phyloP scores from a whole-genome alignment of 2,113 vertebrate species.

The Isichthys henryi region DNA sequence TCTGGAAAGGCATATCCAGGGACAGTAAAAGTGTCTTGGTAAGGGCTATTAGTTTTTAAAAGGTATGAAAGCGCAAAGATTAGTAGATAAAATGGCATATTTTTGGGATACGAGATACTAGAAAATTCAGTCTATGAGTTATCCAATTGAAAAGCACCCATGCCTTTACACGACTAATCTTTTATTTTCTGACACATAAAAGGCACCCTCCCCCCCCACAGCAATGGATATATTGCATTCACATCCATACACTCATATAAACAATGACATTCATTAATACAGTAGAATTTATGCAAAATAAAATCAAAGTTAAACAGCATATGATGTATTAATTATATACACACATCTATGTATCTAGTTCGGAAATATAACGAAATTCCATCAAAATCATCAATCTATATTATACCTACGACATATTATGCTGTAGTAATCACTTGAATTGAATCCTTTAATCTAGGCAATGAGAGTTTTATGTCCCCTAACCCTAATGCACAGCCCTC shows the following conservation, averaged over 20 bases:
- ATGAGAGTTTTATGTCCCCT: neutral
- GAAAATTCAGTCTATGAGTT: neutral
- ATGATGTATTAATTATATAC: neutral
- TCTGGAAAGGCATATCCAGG: neutral
- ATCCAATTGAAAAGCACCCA: neutral
- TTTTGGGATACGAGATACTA: neutral
- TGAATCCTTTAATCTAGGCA: neutral
- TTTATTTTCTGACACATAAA: neutral
- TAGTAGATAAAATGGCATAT: neutral
- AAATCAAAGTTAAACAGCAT: neutral
- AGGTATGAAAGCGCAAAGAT: neutral
- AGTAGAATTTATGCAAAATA: neutral
- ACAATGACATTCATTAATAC: neutral
- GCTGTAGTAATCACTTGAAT: neutral
- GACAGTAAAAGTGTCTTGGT: neutral
- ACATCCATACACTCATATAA: neutral
- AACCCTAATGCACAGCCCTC: neutral
- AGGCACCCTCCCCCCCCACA: neutral
- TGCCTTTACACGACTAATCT: neutral
- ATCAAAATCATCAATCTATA: neutral
- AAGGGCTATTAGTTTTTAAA: neutral
- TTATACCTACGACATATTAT: neutral
- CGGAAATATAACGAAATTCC: neutral
- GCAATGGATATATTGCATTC: neutral
- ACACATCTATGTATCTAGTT: neutral